A percentile compares a stretch with the other conserved stretches of the same genome.
Evolutionary conservation across 2,113 vertebrate species (phyloP).

Genomic region (Aspiorhynchus laticeps): DNA sequence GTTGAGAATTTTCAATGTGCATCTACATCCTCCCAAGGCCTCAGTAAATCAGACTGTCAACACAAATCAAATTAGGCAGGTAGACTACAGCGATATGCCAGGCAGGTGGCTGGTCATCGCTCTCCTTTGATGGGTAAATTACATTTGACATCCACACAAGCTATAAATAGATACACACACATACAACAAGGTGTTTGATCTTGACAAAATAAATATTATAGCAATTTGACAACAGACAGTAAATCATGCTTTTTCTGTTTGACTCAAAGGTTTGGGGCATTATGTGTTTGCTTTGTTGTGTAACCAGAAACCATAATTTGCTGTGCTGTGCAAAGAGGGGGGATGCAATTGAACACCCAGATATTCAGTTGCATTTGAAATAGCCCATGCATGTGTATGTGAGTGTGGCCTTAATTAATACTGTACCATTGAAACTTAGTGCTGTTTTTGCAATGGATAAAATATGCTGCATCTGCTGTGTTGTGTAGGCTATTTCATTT

Average conservation of each 20-base stretch:
- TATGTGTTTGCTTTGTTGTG: not conserved
- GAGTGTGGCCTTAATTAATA: not conserved
- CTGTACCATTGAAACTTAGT: not conserved
- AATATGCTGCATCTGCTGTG: not conserved
- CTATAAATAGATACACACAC: slow-evolving; percentile 48
- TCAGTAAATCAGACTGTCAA: slow-evolving; percentile 57
- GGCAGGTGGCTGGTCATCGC: slow-evolving; percentile 48
- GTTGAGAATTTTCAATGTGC: slow-evolving; percentile 48
- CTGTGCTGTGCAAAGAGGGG: not conserved
- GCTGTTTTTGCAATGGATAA: not conserved
- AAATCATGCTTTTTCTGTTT: not conserved
- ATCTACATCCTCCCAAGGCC: slow-evolving; percentile 40
- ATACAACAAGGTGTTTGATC: slow-evolving; percentile 3
- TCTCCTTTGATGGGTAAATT: slow-evolving; percentile 58
- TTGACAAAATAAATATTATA: not conserved
- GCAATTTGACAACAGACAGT: not conserved
- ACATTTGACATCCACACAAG: slow-evolving; percentile 49
- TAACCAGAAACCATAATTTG: slow-evolving; percentile 1
- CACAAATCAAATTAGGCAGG: slow-evolving; percentile 59
- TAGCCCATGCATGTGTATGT: not conserved
- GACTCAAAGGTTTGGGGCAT: not conserved
- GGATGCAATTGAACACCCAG: not conserved
- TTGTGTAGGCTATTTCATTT: not conserved
- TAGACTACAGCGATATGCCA: slow-evolving; percentile 45
- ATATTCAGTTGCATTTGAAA: not conserved